phyloP scores from a whole-genome alignment of 2,888 invertebrate species.

The Erynnis tages region DNA sequence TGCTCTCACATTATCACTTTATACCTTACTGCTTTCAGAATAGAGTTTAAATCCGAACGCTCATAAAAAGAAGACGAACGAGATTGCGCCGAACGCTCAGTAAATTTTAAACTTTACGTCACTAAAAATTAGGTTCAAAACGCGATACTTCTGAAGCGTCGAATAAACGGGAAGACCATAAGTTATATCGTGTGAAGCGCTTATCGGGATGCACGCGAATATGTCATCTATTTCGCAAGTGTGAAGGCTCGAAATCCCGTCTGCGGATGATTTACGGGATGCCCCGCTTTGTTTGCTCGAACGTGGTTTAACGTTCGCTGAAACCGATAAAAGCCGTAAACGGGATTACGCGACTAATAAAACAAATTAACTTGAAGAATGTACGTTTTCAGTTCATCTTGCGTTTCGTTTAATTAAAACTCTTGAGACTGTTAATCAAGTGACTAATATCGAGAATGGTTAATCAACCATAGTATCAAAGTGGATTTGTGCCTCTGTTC shows the following conservation, averaged over 20 bases:
- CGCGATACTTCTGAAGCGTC: background rate
- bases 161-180: background rate
- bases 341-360: background rate
- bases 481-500: no score
- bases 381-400: background rate
- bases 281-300: slow-evolving; percentile 4
- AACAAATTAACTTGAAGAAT: background rate
- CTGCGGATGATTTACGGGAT: background rate
- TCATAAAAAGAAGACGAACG: background rate
- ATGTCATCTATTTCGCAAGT: slow-evolving; percentile 19
- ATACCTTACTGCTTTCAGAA: background rate
- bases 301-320: slow-evolving; percentile 1
- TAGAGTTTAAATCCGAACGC: slow-evolving; percentile 9
- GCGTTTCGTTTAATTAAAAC: no score
- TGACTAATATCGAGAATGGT: no score
- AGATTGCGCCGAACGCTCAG: background rate
- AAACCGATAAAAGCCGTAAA: background rate
- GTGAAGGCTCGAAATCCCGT: slow-evolving; percentile 13
- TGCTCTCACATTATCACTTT: background rate
- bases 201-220: slow-evolving; percentile 19
- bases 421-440: no score
- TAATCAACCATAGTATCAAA: no score
- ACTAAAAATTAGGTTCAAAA: background rate
- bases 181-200: slow-evolving; percentile 3
- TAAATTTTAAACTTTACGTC: background rate